phyloP scores from a whole-genome alignment of 92 coral and sea anemone species.

The Actinernus sp. region DNA sequence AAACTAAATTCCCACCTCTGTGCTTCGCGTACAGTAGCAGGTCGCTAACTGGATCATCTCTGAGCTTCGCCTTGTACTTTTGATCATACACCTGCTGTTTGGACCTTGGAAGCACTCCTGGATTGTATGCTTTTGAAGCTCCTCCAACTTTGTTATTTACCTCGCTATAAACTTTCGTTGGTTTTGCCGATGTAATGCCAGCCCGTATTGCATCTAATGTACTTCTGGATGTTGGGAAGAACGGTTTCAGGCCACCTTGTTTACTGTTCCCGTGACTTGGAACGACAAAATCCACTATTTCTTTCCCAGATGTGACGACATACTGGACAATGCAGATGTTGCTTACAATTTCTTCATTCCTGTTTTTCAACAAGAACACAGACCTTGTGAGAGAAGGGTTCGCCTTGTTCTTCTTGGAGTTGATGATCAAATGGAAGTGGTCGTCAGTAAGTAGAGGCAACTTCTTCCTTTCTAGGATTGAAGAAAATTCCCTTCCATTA shows the following conservation, averaged over 20 bases:
- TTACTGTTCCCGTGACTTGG: constrained; percentile 57
- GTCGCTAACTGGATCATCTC: constrained; percentile 41
- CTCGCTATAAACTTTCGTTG: constrained; percentile 30
- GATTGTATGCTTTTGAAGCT: constrained; percentile 19
- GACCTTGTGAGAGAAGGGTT: constrained; percentile 44
- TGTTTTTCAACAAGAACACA: constrained; percentile 7
- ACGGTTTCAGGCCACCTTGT: constrained; percentile 25
- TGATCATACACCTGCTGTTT: constrained; percentile 51
- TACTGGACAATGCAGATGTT: constrained; percentile 24
- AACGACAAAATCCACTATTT: constrained; percentile 40
- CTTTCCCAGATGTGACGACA: neutral
- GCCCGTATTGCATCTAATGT: constrained; percentile 36
- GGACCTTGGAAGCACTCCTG: constrained; percentile 54
- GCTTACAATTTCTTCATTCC: neutral
- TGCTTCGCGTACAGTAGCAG: constrained; percentile 29
- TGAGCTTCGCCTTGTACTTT: constrained; percentile 1
- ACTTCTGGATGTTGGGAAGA: constrained; percentile 56
- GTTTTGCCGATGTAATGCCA: neutral
- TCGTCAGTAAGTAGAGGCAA: constrained; percentile 10
- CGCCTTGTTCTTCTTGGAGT: constrained; percentile 23
- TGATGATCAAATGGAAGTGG: constrained; percentile 25
- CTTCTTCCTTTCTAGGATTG: constrained; percentile 20
- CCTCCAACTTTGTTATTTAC: constrained; percentile 35
- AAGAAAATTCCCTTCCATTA: constrained; percentile 4
- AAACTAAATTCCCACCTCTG: constrained; percentile 39